A percentile compares a stretch with the other conserved stretches of the same genome.
Conservation (phyloP, 1,140 invertebrate genomes). For the Piezodorus guildinii region DNA sequence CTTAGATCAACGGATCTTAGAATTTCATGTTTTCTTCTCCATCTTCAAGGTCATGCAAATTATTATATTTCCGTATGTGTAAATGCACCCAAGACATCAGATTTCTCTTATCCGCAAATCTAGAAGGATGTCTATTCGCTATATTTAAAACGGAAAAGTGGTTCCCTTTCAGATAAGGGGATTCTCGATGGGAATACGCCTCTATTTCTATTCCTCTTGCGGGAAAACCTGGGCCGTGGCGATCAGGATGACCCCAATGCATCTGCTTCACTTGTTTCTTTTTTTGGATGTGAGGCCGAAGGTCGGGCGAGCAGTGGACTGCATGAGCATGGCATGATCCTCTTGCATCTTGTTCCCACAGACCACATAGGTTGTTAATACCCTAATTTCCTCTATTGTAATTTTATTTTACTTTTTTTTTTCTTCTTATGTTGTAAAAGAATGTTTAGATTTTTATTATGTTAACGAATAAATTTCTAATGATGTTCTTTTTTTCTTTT, state of each 20-base stretch:
- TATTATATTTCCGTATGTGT: no score
- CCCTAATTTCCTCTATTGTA: constrained; percentile 14
- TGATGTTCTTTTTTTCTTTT: constrained; percentile 41
- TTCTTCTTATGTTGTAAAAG: constrained; percentile 11
- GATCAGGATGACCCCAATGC: not conserved
- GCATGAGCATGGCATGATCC: constrained; percentile 17
- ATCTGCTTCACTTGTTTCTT: constrained; percentile 9
- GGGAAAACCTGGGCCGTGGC: not conserved
- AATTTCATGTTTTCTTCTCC: no score
- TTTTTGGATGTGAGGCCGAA: constrained; percentile 7
- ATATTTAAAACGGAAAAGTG: no score
- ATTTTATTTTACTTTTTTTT: constrained; percentile 18
- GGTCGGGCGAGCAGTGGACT: not conserved
- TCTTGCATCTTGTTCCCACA: constrained; percentile 20
- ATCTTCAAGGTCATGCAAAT: no score
- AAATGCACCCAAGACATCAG: no score
- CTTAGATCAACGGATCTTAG: no score
- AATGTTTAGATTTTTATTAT: not conserved
- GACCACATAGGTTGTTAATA: constrained; percentile 18
- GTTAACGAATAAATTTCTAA: not conserved
- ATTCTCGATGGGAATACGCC: no score
- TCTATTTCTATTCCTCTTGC: not conserved
- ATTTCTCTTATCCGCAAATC: no score
- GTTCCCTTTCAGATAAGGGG: no score
- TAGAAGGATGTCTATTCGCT: no score